These are phyloP conservation scores for Cistogaster globosa DNA, from an alignment of 2,888 invertebrate genomes.

Conservation along the genomic window DNA sequence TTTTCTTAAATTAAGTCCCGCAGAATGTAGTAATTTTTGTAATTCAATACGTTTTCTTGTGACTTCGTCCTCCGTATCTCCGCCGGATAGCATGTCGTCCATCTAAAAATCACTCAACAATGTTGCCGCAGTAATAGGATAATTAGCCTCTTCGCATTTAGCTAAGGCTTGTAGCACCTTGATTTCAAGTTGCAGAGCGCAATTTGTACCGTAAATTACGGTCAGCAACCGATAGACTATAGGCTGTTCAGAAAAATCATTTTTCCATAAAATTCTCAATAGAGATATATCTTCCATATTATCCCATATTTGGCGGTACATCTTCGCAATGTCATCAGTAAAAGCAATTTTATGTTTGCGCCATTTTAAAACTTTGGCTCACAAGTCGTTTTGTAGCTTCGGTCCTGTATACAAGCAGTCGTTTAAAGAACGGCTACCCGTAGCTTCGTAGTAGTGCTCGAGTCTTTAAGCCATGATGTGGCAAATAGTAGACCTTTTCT, in stretches of 20 bases:
- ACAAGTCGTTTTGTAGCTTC: too few relatives aligned
- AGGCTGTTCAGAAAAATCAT: background rate
- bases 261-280: conserved; percentile 4
- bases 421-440: background rate
- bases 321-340: too few relatives aligned
- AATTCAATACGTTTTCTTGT: background rate
- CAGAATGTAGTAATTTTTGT: background rate
- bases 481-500: background rate
- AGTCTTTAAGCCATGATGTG: background rate
- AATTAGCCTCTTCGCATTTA: background rate
- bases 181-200: too few relatives aligned
- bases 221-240: too few relatives aligned
- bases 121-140: background rate
- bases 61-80: background rate
- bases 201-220: too few relatives aligned
- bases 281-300: background rate
- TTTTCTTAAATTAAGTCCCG: background rate
- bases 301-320: background rate
- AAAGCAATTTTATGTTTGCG: too few relatives aligned
- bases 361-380: too few relatives aligned
- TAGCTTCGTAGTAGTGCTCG: background rate
- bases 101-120: too few relatives aligned
- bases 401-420: too few relatives aligned
- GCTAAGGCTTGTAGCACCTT: background rate
- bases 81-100: background rate